phyloP scores from a whole-genome alignment of 2,888 invertebrate genomes.

The Diarsia dahlii region DNA sequence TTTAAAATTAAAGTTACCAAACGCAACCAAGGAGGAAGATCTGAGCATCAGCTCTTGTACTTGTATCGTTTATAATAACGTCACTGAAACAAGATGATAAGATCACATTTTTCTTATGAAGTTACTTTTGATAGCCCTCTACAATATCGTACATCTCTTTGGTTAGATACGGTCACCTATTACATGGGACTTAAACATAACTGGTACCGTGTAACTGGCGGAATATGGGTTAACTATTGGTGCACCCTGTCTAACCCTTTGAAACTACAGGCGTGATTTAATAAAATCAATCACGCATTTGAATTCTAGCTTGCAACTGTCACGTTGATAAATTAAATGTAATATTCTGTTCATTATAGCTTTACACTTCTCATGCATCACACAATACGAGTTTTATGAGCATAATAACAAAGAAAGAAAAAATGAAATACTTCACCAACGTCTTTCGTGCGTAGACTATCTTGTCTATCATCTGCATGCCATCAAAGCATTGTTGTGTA shows the following conservation, averaged over 20 bases:
- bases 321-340: conserved; percentile 25
- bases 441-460: conserved; percentile 49
- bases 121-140: not conserved
- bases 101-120: too few species aligned
- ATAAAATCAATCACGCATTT: conserved; percentile 11
- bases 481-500: conserved; percentile 58
- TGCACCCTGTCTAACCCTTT: too few species aligned
- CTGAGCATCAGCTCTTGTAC: not conserved
- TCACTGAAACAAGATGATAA: not conserved
- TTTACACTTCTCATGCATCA: conserved; percentile 24
- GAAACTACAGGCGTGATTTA: too few species aligned
- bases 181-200: too few species aligned
- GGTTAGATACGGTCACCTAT: too few species aligned
- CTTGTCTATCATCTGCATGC: conserved; percentile 44
- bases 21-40: not conserved
- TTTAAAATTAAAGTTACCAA: not conserved
- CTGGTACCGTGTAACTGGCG: too few species aligned
- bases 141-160: too few species aligned
- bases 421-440: conserved; percentile 42
- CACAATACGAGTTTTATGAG: conserved; percentile 42
- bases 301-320: conserved; percentile 37
- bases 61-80: not conserved
- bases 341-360: conserved; percentile 46
- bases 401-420: conserved; percentile 45
- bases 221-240: too few species aligned